Percentiles rank a stretch among this genome's conserved stretches.
These are phyloP conservation scores for Melanargia galathea DNA, from an alignment of 2,888 invertebrate species.

Conservation along the genomic window DNA sequence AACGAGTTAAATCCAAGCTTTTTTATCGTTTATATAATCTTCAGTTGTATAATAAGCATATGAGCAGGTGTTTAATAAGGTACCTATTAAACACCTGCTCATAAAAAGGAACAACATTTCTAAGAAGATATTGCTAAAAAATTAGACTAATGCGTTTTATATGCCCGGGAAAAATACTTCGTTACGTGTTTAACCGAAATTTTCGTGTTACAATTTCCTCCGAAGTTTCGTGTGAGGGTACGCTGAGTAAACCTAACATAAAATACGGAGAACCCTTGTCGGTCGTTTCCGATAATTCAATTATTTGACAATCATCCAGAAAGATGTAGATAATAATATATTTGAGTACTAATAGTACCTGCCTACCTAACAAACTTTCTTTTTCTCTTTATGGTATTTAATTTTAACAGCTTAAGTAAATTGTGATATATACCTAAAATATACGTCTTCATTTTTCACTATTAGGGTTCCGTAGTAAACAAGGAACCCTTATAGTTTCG, in stretches of 20 bases:
- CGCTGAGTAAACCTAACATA: constrained; percentile 2
- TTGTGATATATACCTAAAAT: no score
- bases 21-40: no score
- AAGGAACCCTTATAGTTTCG: no score
- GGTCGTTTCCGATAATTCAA: constrained; percentile 47
- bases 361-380: no score
- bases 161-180: constrained; percentile 11
- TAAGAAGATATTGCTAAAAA: not conserved
- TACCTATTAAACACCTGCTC: no score
- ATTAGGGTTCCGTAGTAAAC: no score
- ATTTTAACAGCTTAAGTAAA: no score
- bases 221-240: constrained; percentile 17
- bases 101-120: not conserved
- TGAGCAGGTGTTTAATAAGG: no score
- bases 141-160: constrained; percentile 13
- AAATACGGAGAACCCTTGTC: constrained; percentile 41
- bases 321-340: not conserved
- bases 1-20: no score
- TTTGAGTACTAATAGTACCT: no score
- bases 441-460: no score
- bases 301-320: constrained; percentile 41
- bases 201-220: constrained; percentile 20
- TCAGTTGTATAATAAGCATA: not conserved
- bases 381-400: no score
- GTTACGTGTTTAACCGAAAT: constrained; percentile 7